These are phyloP conservation scores for Morbakka virulenta DNA, from an alignment of 30 jellyfish, hydroid and myxozoan genomes.

Conservation along the genomic window DNA sequence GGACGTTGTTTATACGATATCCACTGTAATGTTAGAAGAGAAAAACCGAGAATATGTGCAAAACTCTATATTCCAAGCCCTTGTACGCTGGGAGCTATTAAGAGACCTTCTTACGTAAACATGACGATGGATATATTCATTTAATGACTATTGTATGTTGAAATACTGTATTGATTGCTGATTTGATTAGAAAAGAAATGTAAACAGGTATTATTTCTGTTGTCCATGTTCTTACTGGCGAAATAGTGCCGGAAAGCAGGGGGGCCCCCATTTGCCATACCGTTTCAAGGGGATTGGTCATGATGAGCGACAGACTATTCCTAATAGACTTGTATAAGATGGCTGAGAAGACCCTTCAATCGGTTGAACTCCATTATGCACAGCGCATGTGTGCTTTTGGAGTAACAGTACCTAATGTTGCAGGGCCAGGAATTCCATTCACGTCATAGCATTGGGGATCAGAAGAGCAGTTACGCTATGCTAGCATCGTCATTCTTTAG, in stretches of 20 bases:
- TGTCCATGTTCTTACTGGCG: too few species aligned
- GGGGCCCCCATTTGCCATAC: too few species aligned
- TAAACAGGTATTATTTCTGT: too few species aligned
- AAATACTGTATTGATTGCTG: too few species aligned
- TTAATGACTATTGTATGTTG: too few species aligned
- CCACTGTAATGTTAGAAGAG: not conserved
- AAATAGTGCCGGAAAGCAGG: too few species aligned
- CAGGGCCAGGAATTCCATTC: not conserved
- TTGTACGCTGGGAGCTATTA: not conserved
- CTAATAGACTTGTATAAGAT: not conserved
- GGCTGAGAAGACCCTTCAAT: not conserved
- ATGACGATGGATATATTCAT: too few species aligned
- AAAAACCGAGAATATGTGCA: not conserved
- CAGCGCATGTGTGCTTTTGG: not conserved
- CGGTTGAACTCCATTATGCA: not conserved
- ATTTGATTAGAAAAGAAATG: too few species aligned
- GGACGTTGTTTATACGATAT: not conserved
- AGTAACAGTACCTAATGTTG: not conserved
- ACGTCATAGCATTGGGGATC: not conserved
- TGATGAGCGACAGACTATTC: not conserved
- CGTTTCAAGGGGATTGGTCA: too few species aligned
- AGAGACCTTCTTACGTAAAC: too few species aligned
- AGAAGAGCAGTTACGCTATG: not conserved
- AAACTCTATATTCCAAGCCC: not conserved
- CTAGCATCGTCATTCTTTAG: not conserved